Base-by-base conservation (phyloP, 2,888 invertebrate species). In the Drosophila monieri region DNA sequence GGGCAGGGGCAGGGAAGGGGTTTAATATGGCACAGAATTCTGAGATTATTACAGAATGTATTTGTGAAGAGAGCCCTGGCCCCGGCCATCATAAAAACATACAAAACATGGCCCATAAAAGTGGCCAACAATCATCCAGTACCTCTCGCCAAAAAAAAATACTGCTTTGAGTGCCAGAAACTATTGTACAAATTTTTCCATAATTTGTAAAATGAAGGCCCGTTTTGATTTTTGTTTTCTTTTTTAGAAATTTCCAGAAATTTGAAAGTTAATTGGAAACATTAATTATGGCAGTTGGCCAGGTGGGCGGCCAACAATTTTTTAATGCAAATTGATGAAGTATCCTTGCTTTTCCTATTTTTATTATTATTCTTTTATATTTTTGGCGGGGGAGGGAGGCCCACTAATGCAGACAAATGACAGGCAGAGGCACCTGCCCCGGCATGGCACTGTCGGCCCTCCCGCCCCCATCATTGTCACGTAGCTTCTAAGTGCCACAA, bases 351-450 rank as follows among this genome's bases (percentile, higher is more conserved):
- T 18, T 23, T 27, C 39, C n/a, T 54, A 30, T 14, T 27, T 23
- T 35, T 3, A 30, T 25, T 35, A 35, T 32, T 35, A n/a, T 14
- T 6, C 12, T 21, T 21, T 1, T 41, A n/a, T 23, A 18, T 32
- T 6, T 48, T 35, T 30, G 25, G 27, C 10, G 9, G 27, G 43
- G 15, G n/a, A n/a, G n/a, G n/a, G n/a, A n/a, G n/a, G 35, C 25
- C 35, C 21, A 23, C 70, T 87, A 85, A 85, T 85, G 84, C 81
- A 87, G 85, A 85, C 79, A 85, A 85, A 85, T 85, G 84, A 85
- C 84, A 86, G 59, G 46, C 66, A 57, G 46, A 60, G 85, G 78
- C 81, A 80, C 78, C 74, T 83, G 84, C 35, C 44, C 41, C 27
- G 35, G 41, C 43, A 30, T 61, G 47, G 44, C 47, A 30, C 6